These are phyloP conservation scores for Oreochromis spilurus DNA, from an alignment of 2,113 vertebrate genomes.

Conservation along the genomic window DNA sequence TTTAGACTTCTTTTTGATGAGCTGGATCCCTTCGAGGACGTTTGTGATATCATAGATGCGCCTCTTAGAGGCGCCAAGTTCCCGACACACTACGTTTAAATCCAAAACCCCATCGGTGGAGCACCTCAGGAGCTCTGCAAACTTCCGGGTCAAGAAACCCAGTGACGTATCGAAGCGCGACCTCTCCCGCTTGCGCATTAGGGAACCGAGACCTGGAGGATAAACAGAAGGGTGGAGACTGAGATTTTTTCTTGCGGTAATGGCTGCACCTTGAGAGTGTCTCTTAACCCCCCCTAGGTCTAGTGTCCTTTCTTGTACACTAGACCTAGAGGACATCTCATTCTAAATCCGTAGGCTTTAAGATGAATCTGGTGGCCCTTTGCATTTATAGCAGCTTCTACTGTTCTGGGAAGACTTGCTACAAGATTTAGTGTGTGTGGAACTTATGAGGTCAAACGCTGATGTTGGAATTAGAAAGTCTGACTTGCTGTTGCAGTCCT, in stretches of 20 bases:
- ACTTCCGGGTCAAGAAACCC: slow-evolving; percentile 84
- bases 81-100: slow-evolving; percentile 80
- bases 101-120: slow-evolving; percentile 86
- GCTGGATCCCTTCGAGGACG: slow-evolving; percentile 89
- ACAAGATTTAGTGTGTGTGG: not conserved
- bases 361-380: not conserved
- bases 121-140: slow-evolving; percentile 80
- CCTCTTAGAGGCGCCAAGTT: slow-evolving; percentile 86
- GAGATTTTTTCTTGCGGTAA: not conserved
- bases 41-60: slow-evolving; percentile 96
- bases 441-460: not conserved
- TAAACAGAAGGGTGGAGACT: not conserved
- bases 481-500: not conserved
- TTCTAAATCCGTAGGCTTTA: not conserved
- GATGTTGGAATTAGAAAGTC: not conserved
- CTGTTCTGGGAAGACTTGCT: not conserved
- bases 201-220: not conserved
- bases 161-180: slow-evolving; percentile 88
- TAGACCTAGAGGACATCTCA: not conserved
- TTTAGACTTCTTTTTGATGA: slow-evolving; percentile 94
- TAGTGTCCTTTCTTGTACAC: not conserved
- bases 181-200: slow-evolving; percentile 76
- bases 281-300: not conserved
- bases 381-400: not conserved
- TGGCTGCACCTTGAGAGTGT: not conserved